These are phyloP conservation scores for Eupleurogrammus muticus DNA, from an alignment of 2,797 vertebrate genomes.

Conservation along the genomic window DNA sequence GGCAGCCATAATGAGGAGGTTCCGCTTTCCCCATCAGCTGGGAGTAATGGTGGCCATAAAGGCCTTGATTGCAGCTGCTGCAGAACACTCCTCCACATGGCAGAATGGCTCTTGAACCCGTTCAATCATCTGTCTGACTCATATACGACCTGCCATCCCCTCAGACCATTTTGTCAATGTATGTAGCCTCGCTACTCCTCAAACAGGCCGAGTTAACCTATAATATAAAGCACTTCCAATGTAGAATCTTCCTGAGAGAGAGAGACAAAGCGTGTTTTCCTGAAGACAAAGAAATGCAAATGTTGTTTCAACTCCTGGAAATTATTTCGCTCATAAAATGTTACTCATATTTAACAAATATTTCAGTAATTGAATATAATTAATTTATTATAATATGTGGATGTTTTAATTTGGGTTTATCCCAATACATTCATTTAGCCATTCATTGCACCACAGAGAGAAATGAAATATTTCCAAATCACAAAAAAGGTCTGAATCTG, in stretches of 20 bases:
- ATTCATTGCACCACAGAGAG: conserved; percentile 7
- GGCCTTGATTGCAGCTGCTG: conserved; percentile 70
- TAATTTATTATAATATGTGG: conserved; percentile 8
- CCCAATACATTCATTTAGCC: not conserved
- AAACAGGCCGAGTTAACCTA: conserved; percentile 20
- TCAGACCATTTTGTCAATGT: conserved; percentile 36
- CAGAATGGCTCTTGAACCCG: conserved; percentile 51
- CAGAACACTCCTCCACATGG: conserved; percentile 49
- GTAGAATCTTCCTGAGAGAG: not conserved
- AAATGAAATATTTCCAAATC: conserved; percentile 25
- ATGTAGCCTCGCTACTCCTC: conserved; percentile 6
- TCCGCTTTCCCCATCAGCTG: conserved; percentile 62
- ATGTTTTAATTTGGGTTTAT: not conserved
- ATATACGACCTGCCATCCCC: conserved; percentile 37
- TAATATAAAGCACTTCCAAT: conserved; percentile 26
- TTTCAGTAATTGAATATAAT: not conserved
- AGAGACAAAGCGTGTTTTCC: not conserved
- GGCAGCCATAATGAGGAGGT: conserved; percentile 63
- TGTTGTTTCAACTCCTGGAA: conserved; percentile 1
- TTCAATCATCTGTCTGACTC: conserved; percentile 60
- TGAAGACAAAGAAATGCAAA: not conserved
- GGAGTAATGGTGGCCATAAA: conserved; percentile 68
- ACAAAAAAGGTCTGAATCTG: conserved; percentile 5
- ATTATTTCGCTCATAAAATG: not conserved
- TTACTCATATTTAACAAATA: not conserved